Evolutionary conservation across 2,113 vertebrate genomes (phyloP).

Genomic region (Collichthys lucidus): DNA sequence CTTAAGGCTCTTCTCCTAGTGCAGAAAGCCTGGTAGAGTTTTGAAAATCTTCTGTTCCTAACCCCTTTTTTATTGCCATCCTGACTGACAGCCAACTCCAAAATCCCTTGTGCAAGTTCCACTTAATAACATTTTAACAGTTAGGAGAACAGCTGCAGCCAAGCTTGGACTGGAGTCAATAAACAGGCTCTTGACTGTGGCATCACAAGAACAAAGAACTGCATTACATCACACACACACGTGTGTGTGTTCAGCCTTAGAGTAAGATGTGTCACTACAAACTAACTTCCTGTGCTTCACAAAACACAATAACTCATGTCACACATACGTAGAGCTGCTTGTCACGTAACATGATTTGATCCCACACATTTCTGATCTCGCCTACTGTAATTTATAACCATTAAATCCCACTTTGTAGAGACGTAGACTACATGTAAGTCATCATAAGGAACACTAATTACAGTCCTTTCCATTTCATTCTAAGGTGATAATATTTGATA

Average conservation of each 20-base stretch:
- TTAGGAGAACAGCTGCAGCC: constrained; percentile 31
- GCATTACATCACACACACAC: not conserved
- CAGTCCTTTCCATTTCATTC: not conserved
- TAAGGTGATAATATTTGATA: constrained; percentile 12
- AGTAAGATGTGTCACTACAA: constrained; percentile 38
- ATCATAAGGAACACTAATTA: not conserved
- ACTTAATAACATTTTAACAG: constrained; percentile 15
- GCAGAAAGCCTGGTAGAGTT: no score
- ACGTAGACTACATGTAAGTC: not conserved
- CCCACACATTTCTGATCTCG: constrained; percentile 18
- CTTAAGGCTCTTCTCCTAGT: not conserved
- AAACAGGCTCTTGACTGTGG: constrained; percentile 20
- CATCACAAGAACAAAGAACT: constrained; percentile 16
- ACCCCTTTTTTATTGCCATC: not conserved
- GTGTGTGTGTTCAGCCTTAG: not conserved
- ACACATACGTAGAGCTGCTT: not conserved
- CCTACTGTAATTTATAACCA: not conserved
- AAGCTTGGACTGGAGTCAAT: constrained; percentile 15
- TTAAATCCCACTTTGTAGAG: not conserved
- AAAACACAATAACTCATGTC: constrained; percentile 9
- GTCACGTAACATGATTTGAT: not conserved
- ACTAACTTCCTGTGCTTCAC: not conserved
- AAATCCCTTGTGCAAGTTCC: not conserved
- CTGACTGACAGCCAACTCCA: not conserved
- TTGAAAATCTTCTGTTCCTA: not conserved